A percentile compares a stretch with the other conserved stretches of the same genome.
Conservation (phyloP, 2,797 vertebrate genomes). For the Pitangus sulphuratus region DNA sequence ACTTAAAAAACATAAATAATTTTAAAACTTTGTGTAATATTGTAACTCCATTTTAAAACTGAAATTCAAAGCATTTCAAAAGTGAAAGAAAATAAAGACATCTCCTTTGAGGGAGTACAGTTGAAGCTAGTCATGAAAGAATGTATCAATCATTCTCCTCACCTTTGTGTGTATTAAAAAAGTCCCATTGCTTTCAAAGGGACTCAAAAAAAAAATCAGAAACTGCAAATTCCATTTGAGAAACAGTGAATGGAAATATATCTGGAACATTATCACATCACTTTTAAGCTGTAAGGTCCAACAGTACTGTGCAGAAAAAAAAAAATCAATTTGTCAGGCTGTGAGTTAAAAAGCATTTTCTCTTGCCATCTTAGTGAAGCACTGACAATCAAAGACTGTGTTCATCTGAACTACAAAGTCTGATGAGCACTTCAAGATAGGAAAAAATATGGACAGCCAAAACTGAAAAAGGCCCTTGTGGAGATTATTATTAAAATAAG, state of each 20-base stretch:
- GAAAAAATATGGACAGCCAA: neutral
- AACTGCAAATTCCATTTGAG: neutral
- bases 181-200: neutral
- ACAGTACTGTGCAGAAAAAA: neutral
- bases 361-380: neutral
- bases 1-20: neutral
- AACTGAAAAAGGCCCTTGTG: neutral
- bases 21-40: neutral
- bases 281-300: constrained; percentile 14
- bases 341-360: constrained; percentile 20
- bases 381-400: neutral
- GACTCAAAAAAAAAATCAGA: neutral
- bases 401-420: constrained; percentile 6
- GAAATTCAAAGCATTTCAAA: neutral
- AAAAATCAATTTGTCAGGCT: constrained; percentile 36
- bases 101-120: neutral
- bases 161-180: neutral
- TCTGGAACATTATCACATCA: neutral
- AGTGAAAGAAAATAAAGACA: neutral
- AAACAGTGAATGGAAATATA: constrained; percentile 8
- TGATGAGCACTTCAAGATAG: neutral
- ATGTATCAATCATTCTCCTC: neutral
- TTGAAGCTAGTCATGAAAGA: neutral
- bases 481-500: neutral
- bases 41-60: neutral